Evolutionary conservation across 1,140 invertebrate species (phyloP), one percentile per base, ranked within the genome.

Genomic region (Tetraneura akinire): DNA sequence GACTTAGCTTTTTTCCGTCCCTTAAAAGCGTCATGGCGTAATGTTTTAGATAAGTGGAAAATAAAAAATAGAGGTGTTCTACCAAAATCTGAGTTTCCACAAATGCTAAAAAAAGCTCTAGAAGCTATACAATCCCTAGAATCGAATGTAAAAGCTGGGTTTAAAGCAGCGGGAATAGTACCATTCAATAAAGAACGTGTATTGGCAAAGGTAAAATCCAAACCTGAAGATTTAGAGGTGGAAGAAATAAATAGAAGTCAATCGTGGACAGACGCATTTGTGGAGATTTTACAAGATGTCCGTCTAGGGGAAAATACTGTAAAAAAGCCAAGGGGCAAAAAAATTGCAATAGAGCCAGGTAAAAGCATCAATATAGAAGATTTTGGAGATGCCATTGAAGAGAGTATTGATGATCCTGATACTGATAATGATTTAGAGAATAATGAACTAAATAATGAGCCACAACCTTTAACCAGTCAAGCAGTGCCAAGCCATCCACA

Each of bases 51-150:
- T 21, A 21, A 53, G 51, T 53, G 51, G 18, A 53, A 53, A 53
- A n/a, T n/a, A n/a, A 53, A 53, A 53, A 53, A 53, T 53, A 53
- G 51, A 53, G 51, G 51, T 53, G 51, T 53, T 53, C 18, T 53
- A 6, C 51, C 51, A 21, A 21, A 53, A n/a, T 53, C 18, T n/a
- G 18, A 21, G n/a, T 53, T 53, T 53, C 51, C 51, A 53, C 18
- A 53, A 53, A 53, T 53, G 51, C 51, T 53, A 21, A 53, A 53
- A 53, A 53, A 53, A 21, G 51, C 18, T 53, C 18, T 53, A n/a
- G 18, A 53, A 3, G 14, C 18, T 3, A 18, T n/a, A 18, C 18
- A 53, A 53, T 53, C 51, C 8, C 51, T 6, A n/a, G 18, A 53
- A 6, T 53, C 51, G 1, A 53, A 53, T 53, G 51, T 53, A 16